phyloP scores from a whole-genome alignment of 2,113 vertebrate species.

The Cyphomyrus plagiostoma region DNA sequence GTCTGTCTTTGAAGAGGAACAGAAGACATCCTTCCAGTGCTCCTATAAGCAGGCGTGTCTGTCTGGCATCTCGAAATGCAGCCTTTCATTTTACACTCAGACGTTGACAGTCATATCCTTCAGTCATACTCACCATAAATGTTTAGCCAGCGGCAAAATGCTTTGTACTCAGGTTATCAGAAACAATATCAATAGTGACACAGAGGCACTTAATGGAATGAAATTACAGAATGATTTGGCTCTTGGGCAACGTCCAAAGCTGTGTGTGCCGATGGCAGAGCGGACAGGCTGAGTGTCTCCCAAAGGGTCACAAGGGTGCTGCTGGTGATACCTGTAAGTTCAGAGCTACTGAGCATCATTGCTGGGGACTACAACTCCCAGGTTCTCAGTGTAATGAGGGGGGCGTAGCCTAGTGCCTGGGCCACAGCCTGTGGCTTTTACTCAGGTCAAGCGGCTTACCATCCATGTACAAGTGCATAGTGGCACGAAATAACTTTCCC shows the following conservation, averaged over 20 bases:
- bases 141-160: background rate
- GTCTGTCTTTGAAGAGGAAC: background rate
- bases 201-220: background rate
- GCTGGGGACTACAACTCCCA: background rate
- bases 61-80: background rate
- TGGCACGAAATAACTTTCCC: background rate
- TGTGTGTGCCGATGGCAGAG: background rate
- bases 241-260: background rate
- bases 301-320: background rate
- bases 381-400: background rate
- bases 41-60: background rate
- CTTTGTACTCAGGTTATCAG: background rate
- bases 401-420: background rate
- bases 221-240: background rate
- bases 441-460: background rate
- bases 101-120: background rate
- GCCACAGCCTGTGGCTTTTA: background rate
- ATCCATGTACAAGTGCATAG: background rate
- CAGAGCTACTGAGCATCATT: background rate
- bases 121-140: background rate
- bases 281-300: background rate
- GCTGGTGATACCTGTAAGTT: background rate
- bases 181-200: slow-evolving; percentile 1
- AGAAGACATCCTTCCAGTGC: background rate
- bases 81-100: background rate